Evolutionary conservation across 2,113 vertebrate species (phyloP).

Genomic region (Myrmophylax atrothorax): DNA sequence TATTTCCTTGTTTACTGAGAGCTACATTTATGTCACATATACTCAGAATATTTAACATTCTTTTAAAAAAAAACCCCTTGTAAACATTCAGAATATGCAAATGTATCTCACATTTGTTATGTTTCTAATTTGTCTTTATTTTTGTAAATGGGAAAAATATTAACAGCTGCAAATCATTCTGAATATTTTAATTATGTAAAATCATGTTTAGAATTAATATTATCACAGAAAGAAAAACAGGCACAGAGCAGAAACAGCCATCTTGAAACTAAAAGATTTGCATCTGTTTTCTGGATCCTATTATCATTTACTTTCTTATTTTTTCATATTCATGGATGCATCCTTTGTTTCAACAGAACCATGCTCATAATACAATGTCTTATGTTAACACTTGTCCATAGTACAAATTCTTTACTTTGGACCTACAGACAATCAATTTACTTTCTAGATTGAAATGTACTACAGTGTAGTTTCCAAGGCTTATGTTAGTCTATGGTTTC

Average conservation of each 20-base stretch:
- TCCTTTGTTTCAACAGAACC: background rate
- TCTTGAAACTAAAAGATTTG: slow-evolving; percentile 1
- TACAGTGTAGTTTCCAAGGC: background rate
- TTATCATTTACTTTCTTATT: background rate
- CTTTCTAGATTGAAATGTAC: background rate
- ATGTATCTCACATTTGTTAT: background rate
- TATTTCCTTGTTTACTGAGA: background rate
- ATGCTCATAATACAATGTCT: background rate
- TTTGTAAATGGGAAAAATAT: background rate
- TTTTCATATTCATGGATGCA: background rate
- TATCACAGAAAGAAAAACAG: background rate
- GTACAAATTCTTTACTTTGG: background rate
- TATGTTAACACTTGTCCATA: background rate
- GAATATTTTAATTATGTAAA: slow-evolving; percentile 8
- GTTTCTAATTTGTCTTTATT: background rate
- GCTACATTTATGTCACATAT: background rate
- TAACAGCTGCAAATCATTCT: background rate
- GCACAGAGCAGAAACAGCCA: background rate
- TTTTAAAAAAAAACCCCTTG: background rate
- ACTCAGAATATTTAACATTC: background rate
- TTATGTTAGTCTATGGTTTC: background rate
- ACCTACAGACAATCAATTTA: background rate
- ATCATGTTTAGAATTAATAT: background rate
- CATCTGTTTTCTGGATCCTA: background rate
- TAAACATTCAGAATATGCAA: background rate